phyloP scores from a whole-genome alignment of 2,888 invertebrate genomes.

The Eupsilia transversa region DNA sequence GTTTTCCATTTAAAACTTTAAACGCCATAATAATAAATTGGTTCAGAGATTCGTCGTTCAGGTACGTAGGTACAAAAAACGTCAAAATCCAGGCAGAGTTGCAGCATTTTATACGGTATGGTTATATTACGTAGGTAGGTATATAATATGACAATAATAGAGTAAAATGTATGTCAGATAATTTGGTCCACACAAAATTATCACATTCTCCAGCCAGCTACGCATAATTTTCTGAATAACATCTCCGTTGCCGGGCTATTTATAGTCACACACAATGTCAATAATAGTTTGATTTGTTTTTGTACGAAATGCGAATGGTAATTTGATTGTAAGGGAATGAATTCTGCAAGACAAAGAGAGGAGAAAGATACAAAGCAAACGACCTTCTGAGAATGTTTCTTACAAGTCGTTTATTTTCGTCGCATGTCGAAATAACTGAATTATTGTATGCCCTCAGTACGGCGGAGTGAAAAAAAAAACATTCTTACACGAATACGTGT shows the following conservation, averaged over 20 bases:
- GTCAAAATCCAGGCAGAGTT: neutral
- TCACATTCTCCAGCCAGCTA: constrained; percentile 33
- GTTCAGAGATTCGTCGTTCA: neutral
- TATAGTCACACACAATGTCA: constrained; percentile 16
- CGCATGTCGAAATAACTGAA: constrained; percentile 44
- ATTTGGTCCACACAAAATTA: constrained; percentile 48
- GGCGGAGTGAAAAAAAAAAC: neutral
- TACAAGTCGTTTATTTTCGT: constrained; percentile 57
- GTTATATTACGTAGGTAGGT: constrained; percentile 1
- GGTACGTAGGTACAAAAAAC: no score
- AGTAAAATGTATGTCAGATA: constrained; percentile 57
- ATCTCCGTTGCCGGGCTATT: constrained; percentile 40
- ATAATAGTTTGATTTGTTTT: constrained; percentile 27
- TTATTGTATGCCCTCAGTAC: constrained; percentile 13
- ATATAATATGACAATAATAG: constrained; percentile 48
- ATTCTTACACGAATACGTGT: constrained; percentile 6
- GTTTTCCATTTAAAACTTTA: neutral
- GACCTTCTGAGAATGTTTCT: constrained; percentile 45
- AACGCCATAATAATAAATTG: neutral
- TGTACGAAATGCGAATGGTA: neutral
- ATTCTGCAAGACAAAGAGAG: constrained; percentile 14
- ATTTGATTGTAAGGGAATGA: constrained; percentile 16
- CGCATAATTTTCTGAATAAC: constrained; percentile 44
- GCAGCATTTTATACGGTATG: neutral
- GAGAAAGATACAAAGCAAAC: constrained; percentile 33